These are phyloP conservation scores for Sparus aurata DNA, from an alignment of 2,797 vertebrate genomes.

Conservation along the genomic window DNA sequence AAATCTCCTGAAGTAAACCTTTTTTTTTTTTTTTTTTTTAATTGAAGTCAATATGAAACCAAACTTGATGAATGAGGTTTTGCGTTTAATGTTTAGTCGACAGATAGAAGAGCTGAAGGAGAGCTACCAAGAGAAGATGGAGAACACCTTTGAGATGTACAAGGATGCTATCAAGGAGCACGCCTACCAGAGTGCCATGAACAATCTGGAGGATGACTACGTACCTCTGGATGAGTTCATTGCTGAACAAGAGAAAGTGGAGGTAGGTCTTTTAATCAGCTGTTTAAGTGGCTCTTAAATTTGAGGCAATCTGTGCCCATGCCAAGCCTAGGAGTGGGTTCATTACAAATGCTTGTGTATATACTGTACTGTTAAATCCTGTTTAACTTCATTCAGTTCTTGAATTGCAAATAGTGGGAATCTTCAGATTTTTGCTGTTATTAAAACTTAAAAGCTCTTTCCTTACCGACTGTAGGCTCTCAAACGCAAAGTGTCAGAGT, in stretches of 20 bases:
- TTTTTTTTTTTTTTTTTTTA: too few species aligned
- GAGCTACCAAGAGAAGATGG: slow-evolving; percentile 90
- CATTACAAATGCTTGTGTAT: neutral
- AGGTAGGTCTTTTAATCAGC: slow-evolving; percentile 73
- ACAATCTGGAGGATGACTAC: slow-evolving; percentile 89
- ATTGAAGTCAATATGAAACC: neutral
- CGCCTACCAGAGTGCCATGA: slow-evolving; percentile 90
- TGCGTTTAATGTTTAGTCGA: slow-evolving; percentile 76
- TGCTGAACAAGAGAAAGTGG: slow-evolving; percentile 89
- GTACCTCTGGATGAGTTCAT: slow-evolving; percentile 89
- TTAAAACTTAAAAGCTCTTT: neutral
- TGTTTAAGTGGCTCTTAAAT: neutral
- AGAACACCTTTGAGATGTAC: slow-evolving; percentile 93
- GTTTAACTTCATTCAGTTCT: neutral
- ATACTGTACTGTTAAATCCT: neutral
- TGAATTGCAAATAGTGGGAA: neutral
- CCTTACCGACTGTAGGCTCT: slow-evolving; percentile 65
- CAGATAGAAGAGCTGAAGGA: slow-evolving; percentile 91
- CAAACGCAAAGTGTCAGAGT: slow-evolving; percentile 70
- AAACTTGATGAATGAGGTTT: neutral
- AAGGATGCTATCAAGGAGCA: slow-evolving; percentile 93
- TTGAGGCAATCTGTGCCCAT: neutral
- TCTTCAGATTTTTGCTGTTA: neutral
- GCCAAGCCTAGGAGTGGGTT: neutral
- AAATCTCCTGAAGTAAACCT: neutral